Conservation (phyloP, 2,113 vertebrate genomes). For the Arothron firmamentum region DNA sequence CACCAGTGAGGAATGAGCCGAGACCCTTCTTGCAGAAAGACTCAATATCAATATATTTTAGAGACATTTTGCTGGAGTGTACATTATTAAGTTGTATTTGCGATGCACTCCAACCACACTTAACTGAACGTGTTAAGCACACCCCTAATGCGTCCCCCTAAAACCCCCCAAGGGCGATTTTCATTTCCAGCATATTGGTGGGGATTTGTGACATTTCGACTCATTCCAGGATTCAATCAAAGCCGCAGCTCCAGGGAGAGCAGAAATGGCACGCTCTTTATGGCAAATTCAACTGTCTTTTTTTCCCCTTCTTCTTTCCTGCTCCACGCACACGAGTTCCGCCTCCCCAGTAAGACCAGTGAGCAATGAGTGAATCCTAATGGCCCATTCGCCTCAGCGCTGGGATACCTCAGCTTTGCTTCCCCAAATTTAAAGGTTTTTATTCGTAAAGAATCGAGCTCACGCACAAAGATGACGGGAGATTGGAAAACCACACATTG, state of each 20-base stretch:
- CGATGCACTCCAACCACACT: constrained; percentile 62
- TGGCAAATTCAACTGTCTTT: constrained; percentile 66
- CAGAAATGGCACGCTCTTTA: constrained; percentile 55
- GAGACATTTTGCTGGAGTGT: constrained; percentile 49
- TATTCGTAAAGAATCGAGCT: no score
- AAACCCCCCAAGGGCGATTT: constrained; percentile 62
- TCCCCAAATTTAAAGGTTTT: constrained; percentile 8
- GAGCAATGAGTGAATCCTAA: constrained; percentile 57
- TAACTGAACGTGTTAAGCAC: constrained; percentile 63
- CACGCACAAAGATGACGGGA: no score
- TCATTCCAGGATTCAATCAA: constrained; percentile 70
- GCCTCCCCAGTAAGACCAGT: constrained; percentile 39
- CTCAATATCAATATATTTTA: constrained; percentile 32
- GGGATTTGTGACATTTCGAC: constrained; percentile 69
- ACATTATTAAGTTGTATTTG: constrained; percentile 56
- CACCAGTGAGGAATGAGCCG: constrained; percentile 17
- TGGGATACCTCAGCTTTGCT: constrained; percentile 11
- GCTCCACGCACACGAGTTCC: constrained; percentile 39
- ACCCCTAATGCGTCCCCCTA: constrained; percentile 61
- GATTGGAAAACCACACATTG: constrained; percentile 57
- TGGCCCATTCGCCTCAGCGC: constrained; percentile 56
- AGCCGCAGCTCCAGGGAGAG: constrained; percentile 64
- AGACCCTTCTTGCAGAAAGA: constrained; percentile 4
- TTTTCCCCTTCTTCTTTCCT: constrained; percentile 37
- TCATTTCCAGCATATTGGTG: constrained; percentile 52